Percentiles rank a stretch among this genome's conserved stretches.
phyloP scores from a whole-genome alignment of 2,113 vertebrate species.

The Psophia crepitans region DNA sequence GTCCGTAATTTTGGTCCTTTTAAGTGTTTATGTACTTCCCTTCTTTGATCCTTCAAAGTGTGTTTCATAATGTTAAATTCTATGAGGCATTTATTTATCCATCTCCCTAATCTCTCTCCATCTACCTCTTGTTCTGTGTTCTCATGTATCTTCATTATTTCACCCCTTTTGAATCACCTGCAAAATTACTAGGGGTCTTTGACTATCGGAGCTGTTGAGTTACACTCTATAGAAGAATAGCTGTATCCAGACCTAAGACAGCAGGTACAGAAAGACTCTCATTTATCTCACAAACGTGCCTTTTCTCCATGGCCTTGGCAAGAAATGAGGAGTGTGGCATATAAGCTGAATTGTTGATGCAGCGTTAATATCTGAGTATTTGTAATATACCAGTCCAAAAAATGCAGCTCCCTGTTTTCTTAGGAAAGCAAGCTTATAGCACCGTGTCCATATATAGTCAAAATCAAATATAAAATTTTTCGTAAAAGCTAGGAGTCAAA shows the following conservation, averaged over 20 bases:
- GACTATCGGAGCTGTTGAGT: neutral
- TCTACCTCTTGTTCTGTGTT: neutral
- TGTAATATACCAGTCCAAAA: neutral
- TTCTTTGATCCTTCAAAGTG: neutral
- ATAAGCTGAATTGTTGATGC: neutral
- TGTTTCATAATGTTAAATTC: neutral
- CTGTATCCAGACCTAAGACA: neutral
- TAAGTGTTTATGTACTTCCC: neutral
- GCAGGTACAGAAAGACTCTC: neutral
- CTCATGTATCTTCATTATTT: neutral
- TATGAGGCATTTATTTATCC: neutral
- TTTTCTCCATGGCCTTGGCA: neutral
- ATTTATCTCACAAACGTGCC: neutral
- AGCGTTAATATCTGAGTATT: neutral
- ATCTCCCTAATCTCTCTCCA: neutral
- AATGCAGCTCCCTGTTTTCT: neutral
- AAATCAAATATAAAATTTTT: neutral
- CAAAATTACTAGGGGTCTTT: neutral
- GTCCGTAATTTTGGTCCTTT: neutral
- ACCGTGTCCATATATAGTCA: fast-evolving
- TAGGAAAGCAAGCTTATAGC: neutral
- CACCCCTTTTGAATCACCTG: neutral
- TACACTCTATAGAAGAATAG: neutral
- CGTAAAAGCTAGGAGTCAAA: neutral
- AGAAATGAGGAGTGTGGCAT: neutral